Conservation (phyloP, 2,113 vertebrate species). For the Hassar affinis region DNA sequence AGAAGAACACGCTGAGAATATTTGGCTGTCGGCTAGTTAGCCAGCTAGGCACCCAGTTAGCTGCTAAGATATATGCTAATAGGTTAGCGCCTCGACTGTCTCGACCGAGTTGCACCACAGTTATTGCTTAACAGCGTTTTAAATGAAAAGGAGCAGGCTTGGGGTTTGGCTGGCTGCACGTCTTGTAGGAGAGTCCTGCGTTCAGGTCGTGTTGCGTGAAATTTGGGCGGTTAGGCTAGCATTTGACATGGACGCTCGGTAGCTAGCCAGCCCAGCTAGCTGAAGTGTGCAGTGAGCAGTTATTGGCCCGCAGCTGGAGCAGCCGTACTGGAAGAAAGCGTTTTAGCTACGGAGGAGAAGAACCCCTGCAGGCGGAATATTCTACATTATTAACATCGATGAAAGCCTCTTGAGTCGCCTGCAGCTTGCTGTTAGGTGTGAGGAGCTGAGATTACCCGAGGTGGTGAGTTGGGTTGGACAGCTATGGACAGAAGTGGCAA, state of each 20-base stretch:
- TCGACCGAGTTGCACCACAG: conserved; percentile 9
- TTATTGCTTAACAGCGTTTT: neutral
- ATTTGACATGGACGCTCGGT: conserved; percentile 21
- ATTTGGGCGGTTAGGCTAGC: neutral
- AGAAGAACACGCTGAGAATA: conserved; percentile 4
- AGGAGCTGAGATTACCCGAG: conserved; percentile 29
- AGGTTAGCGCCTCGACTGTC: conserved; percentile 15
- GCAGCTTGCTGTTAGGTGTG: neutral
- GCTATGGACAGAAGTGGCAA: conserved; percentile 48
- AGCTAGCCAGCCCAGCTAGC: conserved; percentile 6
- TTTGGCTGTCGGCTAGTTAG: conserved; percentile 3
- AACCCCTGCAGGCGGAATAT: neutral
- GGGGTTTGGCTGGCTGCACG: neutral
- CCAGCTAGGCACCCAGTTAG: neutral
- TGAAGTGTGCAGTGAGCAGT: conserved; percentile 12
- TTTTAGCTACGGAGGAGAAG: neutral
- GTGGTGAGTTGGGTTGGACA: conserved; percentile 37
- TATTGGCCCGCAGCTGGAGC: conserved; percentile 30
- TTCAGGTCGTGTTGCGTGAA: neutral
- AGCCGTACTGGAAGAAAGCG: neutral
- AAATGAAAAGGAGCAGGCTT: neutral
- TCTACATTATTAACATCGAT: neutral
- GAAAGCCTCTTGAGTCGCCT: neutral
- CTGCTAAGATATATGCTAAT: conserved; percentile 42
- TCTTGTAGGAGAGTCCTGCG: neutral